Conservation (phyloP, 2,797 vertebrate genomes). For the Halcyon chelicuti region DNA sequence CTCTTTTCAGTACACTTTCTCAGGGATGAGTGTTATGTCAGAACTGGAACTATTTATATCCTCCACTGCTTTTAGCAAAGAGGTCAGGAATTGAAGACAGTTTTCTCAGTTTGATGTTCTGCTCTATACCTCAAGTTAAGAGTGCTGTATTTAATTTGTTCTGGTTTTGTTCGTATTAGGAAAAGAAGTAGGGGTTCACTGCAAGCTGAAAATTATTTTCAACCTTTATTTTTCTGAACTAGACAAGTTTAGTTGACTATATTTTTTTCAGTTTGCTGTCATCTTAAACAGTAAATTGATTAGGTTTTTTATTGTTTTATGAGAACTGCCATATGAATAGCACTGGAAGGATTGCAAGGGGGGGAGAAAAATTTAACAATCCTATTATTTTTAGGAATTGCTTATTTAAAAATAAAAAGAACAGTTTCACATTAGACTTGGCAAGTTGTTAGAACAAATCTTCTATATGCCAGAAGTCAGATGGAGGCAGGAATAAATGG, state of each 20-base stretch:
- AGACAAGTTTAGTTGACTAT: background rate
- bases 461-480: slow-evolving; percentile 45
- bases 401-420: slow-evolving; percentile 60
- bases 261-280: background rate
- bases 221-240: slow-evolving; percentile 5
- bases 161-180: background rate
- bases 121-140: background rate
- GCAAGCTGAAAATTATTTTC: slow-evolving; percentile 3
- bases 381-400: slow-evolving; percentile 45
- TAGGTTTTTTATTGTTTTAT: slow-evolving; percentile 25
- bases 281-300: slow-evolving; percentile 36
- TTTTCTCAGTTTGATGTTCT: background rate
- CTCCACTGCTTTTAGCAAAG: slow-evolving; percentile 24
- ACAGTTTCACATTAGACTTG: slow-evolving; percentile 19
- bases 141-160: background rate
- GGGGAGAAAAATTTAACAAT: slow-evolving; percentile 16
- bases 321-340: background rate
- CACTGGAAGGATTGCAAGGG: background rate
- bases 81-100: background rate
- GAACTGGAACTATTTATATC: slow-evolving; percentile 15
- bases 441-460: slow-evolving; percentile 39
- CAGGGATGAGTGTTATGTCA: background rate
- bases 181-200: background rate
- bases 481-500: slow-evolving; percentile 60
- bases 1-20: background rate